phyloP scores from a whole-genome alignment of 1,140 invertebrate species.

The Harpegnathos saltator region DNA sequence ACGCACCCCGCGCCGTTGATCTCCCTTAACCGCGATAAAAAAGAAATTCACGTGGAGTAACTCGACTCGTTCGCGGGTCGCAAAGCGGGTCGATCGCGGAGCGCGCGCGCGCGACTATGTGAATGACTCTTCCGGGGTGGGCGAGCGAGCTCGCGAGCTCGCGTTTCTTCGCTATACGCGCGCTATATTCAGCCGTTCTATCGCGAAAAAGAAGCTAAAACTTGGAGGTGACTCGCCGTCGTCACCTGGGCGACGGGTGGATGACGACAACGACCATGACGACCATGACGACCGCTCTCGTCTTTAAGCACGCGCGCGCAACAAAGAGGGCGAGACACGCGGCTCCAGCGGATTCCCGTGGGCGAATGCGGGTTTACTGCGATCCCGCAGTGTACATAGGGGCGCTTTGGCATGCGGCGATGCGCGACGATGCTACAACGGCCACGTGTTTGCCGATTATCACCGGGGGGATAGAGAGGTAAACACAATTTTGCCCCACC shows the following conservation, averaged over 20 bases:
- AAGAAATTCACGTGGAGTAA: slow-evolving; percentile 11
- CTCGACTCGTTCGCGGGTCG: not conserved
- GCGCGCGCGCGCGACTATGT: not conserved
- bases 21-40: slow-evolving; percentile 3
- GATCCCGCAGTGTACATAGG: slow-evolving; percentile 62
- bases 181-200: slow-evolving; percentile 7
- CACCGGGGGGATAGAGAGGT: slow-evolving; percentile 77
- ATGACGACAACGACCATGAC: no score
- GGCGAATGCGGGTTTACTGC: slow-evolving; percentile 70
- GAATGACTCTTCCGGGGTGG: not conserved
- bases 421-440: slow-evolving; percentile 77
- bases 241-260: not conserved
- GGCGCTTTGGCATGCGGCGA: slow-evolving; percentile 75
- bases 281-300: not conserved
- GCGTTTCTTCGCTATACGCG: not conserved
- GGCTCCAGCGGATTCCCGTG: slow-evolving; percentile 69
- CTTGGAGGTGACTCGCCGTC: not conserved
- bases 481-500: slow-evolving; percentile 78
- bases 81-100: not conserved
- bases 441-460: slow-evolving; percentile 79
- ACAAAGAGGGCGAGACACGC: slow-evolving; percentile 1
- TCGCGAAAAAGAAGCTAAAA: slow-evolving; percentile 23
- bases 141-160: not conserved
- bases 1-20: slow-evolving; percentile 15
- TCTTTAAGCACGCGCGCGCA: not conserved